Evolutionary conservation across 1,140 invertebrate species (phyloP), one percentile per base, ranked within the genome.

Genomic region (Tetragonula clypearis): DNA sequence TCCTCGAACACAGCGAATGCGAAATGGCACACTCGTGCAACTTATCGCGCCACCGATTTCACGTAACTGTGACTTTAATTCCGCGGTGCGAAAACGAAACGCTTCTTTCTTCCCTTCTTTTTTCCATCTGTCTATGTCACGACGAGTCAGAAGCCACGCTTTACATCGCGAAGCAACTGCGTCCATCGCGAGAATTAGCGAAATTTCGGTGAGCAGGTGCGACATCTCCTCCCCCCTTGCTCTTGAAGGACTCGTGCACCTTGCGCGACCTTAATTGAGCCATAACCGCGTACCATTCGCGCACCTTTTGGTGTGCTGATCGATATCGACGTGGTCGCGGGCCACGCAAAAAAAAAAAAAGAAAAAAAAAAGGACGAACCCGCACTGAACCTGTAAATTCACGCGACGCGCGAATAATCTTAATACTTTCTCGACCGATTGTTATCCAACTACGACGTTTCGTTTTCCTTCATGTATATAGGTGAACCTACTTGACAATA

Each of bases 211-310:
- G 11, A 78, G 82, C 82, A 84, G 82, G 76, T 84, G 82, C 71
- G 41, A 53, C 65, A 15, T 35, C 35, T 35, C 35, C 35, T 4
- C 35, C 55, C n/a, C 1, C 17, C 41, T 19, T 41, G 23, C 53
- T 30, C 19, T 41, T 19, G 35, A 5, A 68, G 66, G n/a, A 79
- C 55, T 55, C 66, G 2, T 65, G 82, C 82, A 84, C 82, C 82
- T 84, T 84, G 82, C 82, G 21, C 82, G 76, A 62, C 41, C 66
- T 53, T 84, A 84, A 84, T 84, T 79, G 76, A 84, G 82, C 62
- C 56, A 56, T 79, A 84, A 79, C 26, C 35, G 19, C 41, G 56
- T n/a, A n/a, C 62, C 21, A 60, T 82, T 65, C 56, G 69, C 5
- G 73, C 74, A 76, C 73, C 68, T 79, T 71, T 60, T 62, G 26